Conservation (phyloP, 2,797 vertebrate genomes). For the Catamblyrhynchus diadema region DNA sequence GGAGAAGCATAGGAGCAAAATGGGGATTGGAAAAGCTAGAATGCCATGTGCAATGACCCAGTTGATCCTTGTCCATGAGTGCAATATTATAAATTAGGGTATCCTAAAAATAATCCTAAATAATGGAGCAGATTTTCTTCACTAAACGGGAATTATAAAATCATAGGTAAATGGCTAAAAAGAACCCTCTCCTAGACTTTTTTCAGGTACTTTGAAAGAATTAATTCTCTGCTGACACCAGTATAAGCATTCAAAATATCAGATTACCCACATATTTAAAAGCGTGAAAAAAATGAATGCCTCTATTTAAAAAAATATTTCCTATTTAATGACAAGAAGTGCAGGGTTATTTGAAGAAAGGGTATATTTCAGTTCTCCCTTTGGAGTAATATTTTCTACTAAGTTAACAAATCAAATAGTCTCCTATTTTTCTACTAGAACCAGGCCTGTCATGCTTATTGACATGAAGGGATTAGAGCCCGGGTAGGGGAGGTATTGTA, state of each 20-base stretch:
- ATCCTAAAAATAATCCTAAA: not conserved
- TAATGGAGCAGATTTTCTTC: not conserved
- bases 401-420: not conserved
- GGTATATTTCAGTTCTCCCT: not conserved
- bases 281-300: not conserved
- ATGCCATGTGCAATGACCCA: fast-evolving
- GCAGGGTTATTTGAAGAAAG: not conserved
- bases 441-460: not conserved
- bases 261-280: not conserved
- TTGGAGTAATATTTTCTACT: not conserved
- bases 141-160: not conserved
- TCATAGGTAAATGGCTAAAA: not conserved
- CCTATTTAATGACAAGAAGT: not conserved
- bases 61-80: not conserved
- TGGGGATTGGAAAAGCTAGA: not conserved
- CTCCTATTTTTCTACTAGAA: not conserved
- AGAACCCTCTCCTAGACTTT: not conserved
- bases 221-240: not conserved
- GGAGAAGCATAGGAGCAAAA: not conserved
- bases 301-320: not conserved
- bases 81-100: not conserved
- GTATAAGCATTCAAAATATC: not conserved
- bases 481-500: not conserved
- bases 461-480: not conserved
- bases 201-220: not conserved